These are phyloP conservation scores for Lepidocyrtinus sp. DNA, from an alignment of 2,888 invertebrate genomes.

Conservation along the genomic window DNA sequence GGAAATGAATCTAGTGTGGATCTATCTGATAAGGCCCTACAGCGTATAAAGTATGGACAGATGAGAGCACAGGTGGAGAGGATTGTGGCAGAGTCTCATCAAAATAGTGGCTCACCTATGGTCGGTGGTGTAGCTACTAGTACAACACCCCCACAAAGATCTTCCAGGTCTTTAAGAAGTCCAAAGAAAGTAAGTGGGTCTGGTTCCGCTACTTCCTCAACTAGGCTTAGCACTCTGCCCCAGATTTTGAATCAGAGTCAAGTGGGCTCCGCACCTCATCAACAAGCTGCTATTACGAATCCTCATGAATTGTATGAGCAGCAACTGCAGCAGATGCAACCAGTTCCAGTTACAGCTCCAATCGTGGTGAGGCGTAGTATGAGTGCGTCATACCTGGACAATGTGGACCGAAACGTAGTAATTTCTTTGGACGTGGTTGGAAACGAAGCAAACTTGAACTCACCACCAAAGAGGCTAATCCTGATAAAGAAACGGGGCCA, in stretches of 20 bases:
- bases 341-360: slow-evolving; percentile 56
- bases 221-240: slow-evolving; percentile 24
- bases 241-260: slow-evolving; percentile 29
- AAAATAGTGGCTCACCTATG: slow-evolving; percentile 42
- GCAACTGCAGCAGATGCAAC: slow-evolving; percentile 51
- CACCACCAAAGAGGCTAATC: slow-evolving; percentile 84
- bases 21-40: slow-evolving; percentile 48
- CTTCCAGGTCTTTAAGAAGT: slow-evolving; percentile 59
- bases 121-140: slow-evolving; percentile 50
- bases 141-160: slow-evolving; percentile 43
- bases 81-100: slow-evolving; percentile 59
- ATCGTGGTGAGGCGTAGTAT: slow-evolving; percentile 78
- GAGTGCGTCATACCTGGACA: slow-evolving; percentile 89
- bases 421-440: slow-evolving; percentile 77
- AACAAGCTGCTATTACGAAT: slow-evolving; percentile 41
- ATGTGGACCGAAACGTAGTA: slow-evolving; percentile 75
- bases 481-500: slow-evolving; percentile 78
- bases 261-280: slow-evolving; percentile 24
- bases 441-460: slow-evolving; percentile 81
- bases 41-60: slow-evolving; percentile 61
- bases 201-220: slow-evolving; percentile 12
- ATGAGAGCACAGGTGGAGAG: slow-evolving; percentile 66
- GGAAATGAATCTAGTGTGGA: slow-evolving; percentile 31
- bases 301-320: slow-evolving; percentile 25
- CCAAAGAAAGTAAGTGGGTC: slow-evolving; percentile 65